A percentile compares a stretch with the other conserved stretches of the same genome.
Evolutionary conservation across 2,113 vertebrate species (phyloP).

Genomic region (Apteryx mantelli): DNA sequence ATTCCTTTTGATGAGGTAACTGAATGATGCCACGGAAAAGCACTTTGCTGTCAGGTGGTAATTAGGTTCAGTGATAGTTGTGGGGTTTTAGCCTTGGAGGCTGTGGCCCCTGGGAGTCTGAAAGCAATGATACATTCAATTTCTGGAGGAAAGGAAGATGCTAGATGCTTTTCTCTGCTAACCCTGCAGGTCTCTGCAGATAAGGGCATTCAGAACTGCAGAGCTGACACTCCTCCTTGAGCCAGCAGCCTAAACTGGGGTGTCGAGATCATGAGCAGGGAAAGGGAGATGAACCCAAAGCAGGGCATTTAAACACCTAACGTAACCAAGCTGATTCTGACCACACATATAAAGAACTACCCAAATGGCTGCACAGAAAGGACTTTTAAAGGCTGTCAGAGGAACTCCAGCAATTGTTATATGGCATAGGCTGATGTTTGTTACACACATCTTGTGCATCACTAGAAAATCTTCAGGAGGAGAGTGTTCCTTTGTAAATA

Average conservation of each 20-base stretch:
- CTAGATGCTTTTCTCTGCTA: constrained; percentile 59
- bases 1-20: constrained; percentile 64
- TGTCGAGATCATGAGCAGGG: constrained; percentile 22
- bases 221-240: constrained; percentile 50
- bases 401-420: background rate
- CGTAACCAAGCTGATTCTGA: background rate
- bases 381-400: constrained; percentile 28
- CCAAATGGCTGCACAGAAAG: background rate
- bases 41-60: constrained; percentile 68
- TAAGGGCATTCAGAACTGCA: constrained; percentile 47
- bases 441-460: background rate
- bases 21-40: constrained; percentile 37
- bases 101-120: constrained; percentile 60
- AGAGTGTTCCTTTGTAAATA: background rate
- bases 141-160: constrained; percentile 51
- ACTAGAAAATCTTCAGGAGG: background rate
- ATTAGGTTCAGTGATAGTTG: constrained; percentile 68
- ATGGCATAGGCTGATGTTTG: background rate
- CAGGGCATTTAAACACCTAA: background rate
- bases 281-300: constrained; percentile 22
- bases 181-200: constrained; percentile 61
- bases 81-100: constrained; percentile 59
- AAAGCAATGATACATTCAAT: constrained; percentile 64
- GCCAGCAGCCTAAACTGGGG: constrained; percentile 30
- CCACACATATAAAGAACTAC: background rate